phyloP scores from a whole-genome alignment of 1,140 invertebrate genomes.

The Samia ricini region DNA sequence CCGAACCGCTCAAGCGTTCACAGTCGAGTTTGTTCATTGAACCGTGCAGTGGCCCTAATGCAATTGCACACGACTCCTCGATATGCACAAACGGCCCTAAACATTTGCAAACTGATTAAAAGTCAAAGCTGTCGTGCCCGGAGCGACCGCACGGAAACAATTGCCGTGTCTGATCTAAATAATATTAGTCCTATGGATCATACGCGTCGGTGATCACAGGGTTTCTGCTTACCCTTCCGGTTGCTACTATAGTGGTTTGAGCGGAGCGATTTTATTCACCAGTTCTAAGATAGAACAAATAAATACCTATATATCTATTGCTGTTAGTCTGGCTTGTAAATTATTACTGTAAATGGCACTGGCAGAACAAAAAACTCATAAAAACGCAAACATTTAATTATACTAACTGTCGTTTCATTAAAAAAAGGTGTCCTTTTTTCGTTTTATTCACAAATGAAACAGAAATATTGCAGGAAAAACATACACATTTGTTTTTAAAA shows the following conservation, averaged over 20 bases:
- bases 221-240: constrained; percentile 19
- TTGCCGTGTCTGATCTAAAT: constrained; percentile 43
- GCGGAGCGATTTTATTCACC: background rate
- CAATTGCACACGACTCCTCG: constrained; percentile 62
- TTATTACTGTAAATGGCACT: no score
- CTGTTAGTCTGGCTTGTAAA: no score
- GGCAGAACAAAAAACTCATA: no score
- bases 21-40: background rate
- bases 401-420: no score
- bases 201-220: constrained; percentile 50
- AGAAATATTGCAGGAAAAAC: no score
- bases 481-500: no score
- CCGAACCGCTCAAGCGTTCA: background rate
- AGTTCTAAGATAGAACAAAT: no score
- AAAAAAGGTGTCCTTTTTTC: no score
- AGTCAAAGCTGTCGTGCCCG: constrained; percentile 62
- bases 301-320: no score
- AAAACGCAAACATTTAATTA: no score
- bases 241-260: background rate
- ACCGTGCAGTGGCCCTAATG: constrained; percentile 38
- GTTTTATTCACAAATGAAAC: no score
- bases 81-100: constrained; percentile 49
- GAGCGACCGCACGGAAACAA: constrained; percentile 48
- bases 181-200: constrained; percentile 55
- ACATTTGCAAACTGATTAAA: constrained; percentile 68